Evolutionary conservation across 2,888 invertebrate genomes (phyloP).

Genomic region (Fragum fragum): DNA sequence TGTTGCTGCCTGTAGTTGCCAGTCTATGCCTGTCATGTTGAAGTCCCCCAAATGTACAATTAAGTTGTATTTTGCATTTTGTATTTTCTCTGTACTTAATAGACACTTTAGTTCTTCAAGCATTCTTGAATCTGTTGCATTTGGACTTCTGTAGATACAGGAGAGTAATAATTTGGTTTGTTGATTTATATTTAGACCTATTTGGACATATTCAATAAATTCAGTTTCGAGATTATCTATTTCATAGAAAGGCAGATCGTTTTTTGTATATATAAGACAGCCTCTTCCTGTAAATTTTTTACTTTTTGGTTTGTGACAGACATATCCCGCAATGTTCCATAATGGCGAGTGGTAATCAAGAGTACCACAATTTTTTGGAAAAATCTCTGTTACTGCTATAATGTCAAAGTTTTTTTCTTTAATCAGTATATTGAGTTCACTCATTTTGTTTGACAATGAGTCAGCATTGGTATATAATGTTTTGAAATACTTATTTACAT

Average conservation of each 20-base stretch:
- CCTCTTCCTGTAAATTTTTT: slow-evolving; percentile 9
- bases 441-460: slow-evolving; percentile 4
- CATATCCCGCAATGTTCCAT: slow-evolving; percentile 11
- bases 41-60: neutral
- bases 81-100: neutral
- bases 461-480: slow-evolving; percentile 10
- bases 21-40: neutral
- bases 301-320: slow-evolving; percentile 6
- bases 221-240: neutral
- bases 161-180: neutral
- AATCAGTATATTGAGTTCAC: neutral
- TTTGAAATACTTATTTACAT: slow-evolving; percentile 2
- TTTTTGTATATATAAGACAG: slow-evolving; percentile 4
- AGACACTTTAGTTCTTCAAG: neutral
- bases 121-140: neutral
- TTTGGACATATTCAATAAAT: neutral
- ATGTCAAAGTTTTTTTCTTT: neutral
- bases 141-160: neutral
- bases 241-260: neutral
- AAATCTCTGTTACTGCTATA: slow-evolving; percentile 7
- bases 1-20: neutral
- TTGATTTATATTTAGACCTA: neutral
- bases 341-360: slow-evolving; percentile 7
- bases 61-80: neutral
- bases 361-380: slow-evolving; percentile 8